A percentile compares a stretch with the other conserved stretches of the same genome.
Evolutionary conservation across 2,888 invertebrate species (phyloP).

Genomic region (Tetragonula carbonaria): DNA sequence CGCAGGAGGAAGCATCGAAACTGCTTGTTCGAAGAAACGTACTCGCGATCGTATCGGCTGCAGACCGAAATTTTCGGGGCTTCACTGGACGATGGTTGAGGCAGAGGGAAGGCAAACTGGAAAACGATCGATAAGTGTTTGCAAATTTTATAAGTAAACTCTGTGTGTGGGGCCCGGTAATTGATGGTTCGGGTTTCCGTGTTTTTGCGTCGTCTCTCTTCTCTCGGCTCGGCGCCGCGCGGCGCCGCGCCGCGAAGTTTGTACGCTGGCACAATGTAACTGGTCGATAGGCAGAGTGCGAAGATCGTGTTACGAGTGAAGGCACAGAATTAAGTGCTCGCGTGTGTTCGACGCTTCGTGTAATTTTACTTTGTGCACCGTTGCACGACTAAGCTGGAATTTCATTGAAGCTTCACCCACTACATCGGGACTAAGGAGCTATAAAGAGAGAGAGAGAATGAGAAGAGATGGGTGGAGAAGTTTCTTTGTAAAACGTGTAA

Average conservation of each 20-base stretch:
- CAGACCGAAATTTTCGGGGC: neutral
- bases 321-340: conserved; percentile 59
- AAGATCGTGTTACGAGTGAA: conserved; percentile 60
- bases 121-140: conserved; percentile 44
- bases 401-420: conserved; percentile 60
- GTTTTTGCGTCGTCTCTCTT: conserved; percentile 39
- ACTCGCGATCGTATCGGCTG: neutral
- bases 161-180: conserved; percentile 39
- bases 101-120: neutral
- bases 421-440: neutral
- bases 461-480: neutral
- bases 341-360: conserved; percentile 59
- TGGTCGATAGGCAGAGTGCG: conserved; percentile 52
- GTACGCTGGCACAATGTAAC: conserved; percentile 43
- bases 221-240: conserved; percentile 7
- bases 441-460: neutral
- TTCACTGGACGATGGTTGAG: too few relatives aligned
- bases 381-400: conserved; percentile 52
- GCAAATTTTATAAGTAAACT: conserved; percentile 44
- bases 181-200: conserved; percentile 45
- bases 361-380: conserved; percentile 60
- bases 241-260: conserved; percentile 25
- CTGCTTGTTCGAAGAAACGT: neutral
- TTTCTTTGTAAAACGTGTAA: conserved; percentile 65
- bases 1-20: neutral